Conservation (phyloP, 2,797 vertebrate genomes). For the Pseudochaenichthys georgianus region DNA sequence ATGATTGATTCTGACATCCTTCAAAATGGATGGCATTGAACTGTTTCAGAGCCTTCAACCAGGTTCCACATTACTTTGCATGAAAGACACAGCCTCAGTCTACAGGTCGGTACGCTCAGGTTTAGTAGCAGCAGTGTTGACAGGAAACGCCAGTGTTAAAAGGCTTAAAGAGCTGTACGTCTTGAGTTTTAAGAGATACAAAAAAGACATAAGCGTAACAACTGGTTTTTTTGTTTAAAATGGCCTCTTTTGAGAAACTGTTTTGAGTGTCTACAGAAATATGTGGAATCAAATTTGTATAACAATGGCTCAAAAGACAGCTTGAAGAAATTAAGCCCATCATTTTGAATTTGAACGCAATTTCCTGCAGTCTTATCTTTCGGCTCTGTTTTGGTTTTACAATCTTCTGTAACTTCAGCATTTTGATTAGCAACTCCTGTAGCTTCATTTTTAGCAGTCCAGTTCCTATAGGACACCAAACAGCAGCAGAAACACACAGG, state of each 20-base stretch:
- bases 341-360: not conserved
- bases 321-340: not conserved
- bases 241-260: not conserved
- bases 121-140: slow-evolving; percentile 1
- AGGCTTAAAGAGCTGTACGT: not conserved
- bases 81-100: slow-evolving; percentile 24
- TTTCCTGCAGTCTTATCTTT: not conserved
- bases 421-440: not conserved
- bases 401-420: not conserved
- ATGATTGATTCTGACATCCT: slow-evolving; percentile 64
- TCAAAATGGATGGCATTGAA: slow-evolving; percentile 56
- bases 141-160: slow-evolving; percentile 7
- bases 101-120: slow-evolving; percentile 4
- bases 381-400: slow-evolving; percentile 7
- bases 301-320: not conserved
- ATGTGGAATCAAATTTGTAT: not conserved
- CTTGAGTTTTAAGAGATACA: not conserved
- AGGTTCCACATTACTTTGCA: slow-evolving; percentile 28
- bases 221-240: not conserved
- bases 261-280: not conserved
- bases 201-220: not conserved
- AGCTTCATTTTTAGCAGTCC: not conserved
- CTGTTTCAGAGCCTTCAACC: slow-evolving; percentile 32
- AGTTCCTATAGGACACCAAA: not conserved
- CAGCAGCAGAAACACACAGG: not conserved